A percentile compares a stretch with the other conserved stretches of the same genome.
Evolutionary conservation across 2,797 vertebrate genomes (phyloP).

Genomic region (Poecilia wingei): DNA sequence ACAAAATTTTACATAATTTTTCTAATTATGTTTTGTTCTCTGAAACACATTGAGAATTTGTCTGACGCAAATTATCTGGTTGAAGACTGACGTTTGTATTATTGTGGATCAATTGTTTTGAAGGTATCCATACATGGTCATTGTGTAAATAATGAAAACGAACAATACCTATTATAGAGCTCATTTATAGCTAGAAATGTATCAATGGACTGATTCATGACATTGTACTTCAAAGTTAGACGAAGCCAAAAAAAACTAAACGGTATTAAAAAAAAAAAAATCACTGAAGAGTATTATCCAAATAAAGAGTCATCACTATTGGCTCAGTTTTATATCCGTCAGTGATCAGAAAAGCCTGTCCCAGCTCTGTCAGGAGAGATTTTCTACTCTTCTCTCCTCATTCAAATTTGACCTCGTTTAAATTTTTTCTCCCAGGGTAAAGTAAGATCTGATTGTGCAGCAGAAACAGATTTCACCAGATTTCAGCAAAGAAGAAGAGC

Average conservation of each 20-base stretch:
- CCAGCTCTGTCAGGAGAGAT: constrained; percentile 27
- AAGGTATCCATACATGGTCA: constrained; percentile 58
- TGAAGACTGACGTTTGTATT: constrained; percentile 49
- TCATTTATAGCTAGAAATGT: constrained; percentile 70
- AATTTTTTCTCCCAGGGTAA: not conserved
- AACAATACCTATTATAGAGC: constrained; percentile 62
- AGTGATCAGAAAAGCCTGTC: not conserved
- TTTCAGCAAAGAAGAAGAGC: constrained; percentile 8
- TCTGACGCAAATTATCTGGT: constrained; percentile 16
- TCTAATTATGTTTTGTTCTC: not conserved
- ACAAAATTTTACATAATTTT: constrained; percentile 1
- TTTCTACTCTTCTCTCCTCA: constrained; percentile 28
- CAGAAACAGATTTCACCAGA: not conserved
- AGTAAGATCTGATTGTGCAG: not conserved
- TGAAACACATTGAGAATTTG: constrained; percentile 13
- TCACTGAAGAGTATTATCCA: constrained; percentile 68
- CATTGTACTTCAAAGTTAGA: constrained; percentile 51
- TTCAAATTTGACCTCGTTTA: not conserved
- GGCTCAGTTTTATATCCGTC: not conserved
- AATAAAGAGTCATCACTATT: constrained; percentile 30
- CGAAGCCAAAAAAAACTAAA: constrained; percentile 19
- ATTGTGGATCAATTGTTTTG: constrained; percentile 66
- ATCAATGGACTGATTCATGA: constrained; percentile 76
- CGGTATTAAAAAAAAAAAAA: constrained; percentile 30
- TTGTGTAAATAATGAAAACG: constrained; percentile 74